Evolutionary conservation across 1,140 invertebrate species (phyloP).

Genomic region (Drosophila sulfurigaster): DNA sequence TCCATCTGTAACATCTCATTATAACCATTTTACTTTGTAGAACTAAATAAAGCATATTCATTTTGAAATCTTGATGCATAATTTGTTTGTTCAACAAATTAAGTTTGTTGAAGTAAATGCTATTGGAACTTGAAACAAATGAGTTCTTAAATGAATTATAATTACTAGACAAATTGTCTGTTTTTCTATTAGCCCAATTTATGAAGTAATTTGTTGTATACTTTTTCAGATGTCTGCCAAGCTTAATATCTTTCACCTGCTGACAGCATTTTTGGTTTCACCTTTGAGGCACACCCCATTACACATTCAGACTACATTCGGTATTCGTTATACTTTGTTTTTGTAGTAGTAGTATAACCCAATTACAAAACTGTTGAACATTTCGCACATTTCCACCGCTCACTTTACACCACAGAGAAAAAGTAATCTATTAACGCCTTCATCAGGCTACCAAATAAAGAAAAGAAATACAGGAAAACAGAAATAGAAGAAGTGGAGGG

Average conservation of each 20-base stretch:
- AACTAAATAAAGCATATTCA: too few relatives aligned
- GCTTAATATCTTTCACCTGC: conserved; percentile 5
- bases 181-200: background rate
- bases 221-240: background rate
- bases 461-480: conserved; percentile 10
- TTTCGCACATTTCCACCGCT: conserved; percentile 49
- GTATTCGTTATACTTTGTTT: conserved; percentile 10
- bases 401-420: conserved; percentile 10
- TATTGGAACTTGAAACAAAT: too few relatives aligned
- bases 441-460: conserved; percentile 19
- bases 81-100: too few relatives aligned
- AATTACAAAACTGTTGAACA: conserved; percentile 46
- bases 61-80: too few relatives aligned
- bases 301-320: background rate
- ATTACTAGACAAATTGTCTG: background rate
- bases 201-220: background rate
- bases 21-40: too few relatives aligned
- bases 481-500: conserved; percentile 12
- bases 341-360: conserved; percentile 22
- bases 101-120: too few relatives aligned
- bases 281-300: background rate
- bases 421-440: conserved; percentile 47
- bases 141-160: background rate
- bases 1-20: too few relatives aligned
- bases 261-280: background rate